Evolutionary conservation across 2,113 vertebrate species (phyloP).

Genomic region (Pteronura brasiliensis): DNA sequence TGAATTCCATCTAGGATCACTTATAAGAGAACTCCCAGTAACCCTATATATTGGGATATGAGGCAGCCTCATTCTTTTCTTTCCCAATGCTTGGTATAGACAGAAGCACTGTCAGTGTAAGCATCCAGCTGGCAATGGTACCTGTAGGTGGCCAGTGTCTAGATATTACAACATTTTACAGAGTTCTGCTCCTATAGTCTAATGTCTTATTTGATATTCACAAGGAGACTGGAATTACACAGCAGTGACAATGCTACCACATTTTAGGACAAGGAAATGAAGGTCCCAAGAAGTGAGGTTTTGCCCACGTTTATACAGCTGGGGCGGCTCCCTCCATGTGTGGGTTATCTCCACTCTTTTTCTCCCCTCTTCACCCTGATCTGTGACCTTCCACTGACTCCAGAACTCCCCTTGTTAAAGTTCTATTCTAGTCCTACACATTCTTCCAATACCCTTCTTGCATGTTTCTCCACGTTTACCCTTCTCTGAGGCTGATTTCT

Average conservation of each 20-base stretch:
- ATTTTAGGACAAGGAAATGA: neutral
- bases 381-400: neutral
- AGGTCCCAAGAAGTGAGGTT: neutral
- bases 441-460: neutral
- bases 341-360: neutral
- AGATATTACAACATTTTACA: neutral
- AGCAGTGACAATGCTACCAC: neutral
- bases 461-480: too few relatives aligned
- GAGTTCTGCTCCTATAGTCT: neutral
- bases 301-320: neutral
- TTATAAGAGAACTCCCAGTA: conserved; percentile 63
- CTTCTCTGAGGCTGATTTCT: rapidly evolving
- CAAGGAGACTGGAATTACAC: neutral
- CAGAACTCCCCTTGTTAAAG: neutral
- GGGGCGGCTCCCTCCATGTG: neutral
- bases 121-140: neutral
- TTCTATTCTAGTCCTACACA: neutral
- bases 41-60: neutral
- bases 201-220: neutral
- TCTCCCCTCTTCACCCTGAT: neutral
- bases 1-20: conserved; percentile 26
- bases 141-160: neutral
- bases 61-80: neutral
- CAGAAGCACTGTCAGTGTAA: neutral
- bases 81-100: neutral